Percentiles rank a stretch among this genome's conserved stretches.
These are phyloP conservation scores for Astatoreochromis straeleni DNA, from an alignment of 2,113 vertebrate species.

Conservation along the genomic window DNA sequence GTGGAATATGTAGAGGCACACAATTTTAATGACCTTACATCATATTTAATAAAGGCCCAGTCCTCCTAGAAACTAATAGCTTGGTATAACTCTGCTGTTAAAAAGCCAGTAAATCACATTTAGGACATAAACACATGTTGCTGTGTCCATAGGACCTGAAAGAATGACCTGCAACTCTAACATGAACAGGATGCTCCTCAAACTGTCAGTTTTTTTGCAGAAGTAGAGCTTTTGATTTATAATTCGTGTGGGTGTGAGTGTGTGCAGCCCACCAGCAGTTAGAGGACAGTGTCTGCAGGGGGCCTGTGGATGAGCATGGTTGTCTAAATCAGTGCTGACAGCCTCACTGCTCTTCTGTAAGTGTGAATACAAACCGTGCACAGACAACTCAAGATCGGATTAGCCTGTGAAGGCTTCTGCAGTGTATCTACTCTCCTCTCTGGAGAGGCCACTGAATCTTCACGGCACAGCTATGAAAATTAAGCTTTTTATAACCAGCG, in stretches of 20 bases:
- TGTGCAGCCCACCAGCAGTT: conserved; percentile 8
- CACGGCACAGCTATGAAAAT: background rate
- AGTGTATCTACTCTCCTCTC: background rate
- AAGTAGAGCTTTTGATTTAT: conserved; percentile 9
- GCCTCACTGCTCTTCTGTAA: conserved; percentile 23
- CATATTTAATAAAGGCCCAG: background rate
- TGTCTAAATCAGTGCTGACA: conserved; percentile 54
- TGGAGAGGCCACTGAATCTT: background rate
- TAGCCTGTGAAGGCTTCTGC: background rate
- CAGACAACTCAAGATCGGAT: conserved; percentile 1
- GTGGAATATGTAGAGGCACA: background rate
- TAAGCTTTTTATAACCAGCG: background rate
- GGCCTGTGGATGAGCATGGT: conserved; percentile 18
- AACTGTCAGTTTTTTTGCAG: background rate
- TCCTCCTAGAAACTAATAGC: background rate
- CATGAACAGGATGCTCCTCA: background rate
- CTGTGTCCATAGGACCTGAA: background rate
- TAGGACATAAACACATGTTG: background rate
- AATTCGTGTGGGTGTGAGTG: conserved; percentile 4
- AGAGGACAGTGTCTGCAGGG: conserved; percentile 37
- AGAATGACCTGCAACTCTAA: background rate
- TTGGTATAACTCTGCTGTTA: background rate
- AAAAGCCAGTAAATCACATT: background rate
- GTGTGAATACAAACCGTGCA: background rate
- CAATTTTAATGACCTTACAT: background rate